Percentiles rank a stretch among this genome's conserved stretches.
Evolutionary conservation across 2,113 vertebrate species (phyloP).

Genomic region (Carassius auratus): DNA sequence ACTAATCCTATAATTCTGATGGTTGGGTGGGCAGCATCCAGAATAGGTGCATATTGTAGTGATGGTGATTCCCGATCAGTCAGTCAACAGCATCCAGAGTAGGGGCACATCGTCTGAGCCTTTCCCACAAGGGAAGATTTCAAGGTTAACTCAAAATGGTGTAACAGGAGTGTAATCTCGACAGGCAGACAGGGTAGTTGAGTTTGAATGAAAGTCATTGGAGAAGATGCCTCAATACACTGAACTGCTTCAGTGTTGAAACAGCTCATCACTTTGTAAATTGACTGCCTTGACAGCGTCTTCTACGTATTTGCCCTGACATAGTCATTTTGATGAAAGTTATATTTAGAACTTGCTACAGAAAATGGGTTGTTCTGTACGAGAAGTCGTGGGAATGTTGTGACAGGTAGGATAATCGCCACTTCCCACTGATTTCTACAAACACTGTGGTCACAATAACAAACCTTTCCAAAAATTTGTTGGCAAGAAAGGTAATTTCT

Average conservation of each 20-base stretch:
- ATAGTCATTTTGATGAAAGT: neutral
- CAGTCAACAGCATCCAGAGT: no score
- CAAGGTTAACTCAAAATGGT: slow-evolving; percentile 1
- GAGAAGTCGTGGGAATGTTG: neutral
- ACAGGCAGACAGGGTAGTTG: neutral
- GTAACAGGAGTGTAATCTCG: neutral
- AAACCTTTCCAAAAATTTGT: neutral
- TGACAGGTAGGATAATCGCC: neutral
- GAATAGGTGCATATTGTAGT: neutral
- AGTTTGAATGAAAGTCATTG: neutral
- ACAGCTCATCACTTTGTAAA: slow-evolving; percentile 3
- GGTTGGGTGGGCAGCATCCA: neutral
- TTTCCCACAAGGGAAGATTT: neutral
- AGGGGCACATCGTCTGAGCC: neutral
- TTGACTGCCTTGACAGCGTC: neutral
- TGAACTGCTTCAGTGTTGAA: neutral
- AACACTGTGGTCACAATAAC: neutral
- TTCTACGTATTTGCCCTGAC: neutral
- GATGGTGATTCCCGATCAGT: neutral
- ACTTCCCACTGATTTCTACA: neutral
- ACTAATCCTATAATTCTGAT: neutral
- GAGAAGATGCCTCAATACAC: neutral
- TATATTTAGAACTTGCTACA: neutral
- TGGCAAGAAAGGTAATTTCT: neutral
- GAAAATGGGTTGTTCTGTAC: neutral